Percentiles rank a stretch among this genome's conserved stretches.
Conservation (phyloP, 2,797 vertebrate genomes). For the Hypotaenidia okinawae region DNA sequence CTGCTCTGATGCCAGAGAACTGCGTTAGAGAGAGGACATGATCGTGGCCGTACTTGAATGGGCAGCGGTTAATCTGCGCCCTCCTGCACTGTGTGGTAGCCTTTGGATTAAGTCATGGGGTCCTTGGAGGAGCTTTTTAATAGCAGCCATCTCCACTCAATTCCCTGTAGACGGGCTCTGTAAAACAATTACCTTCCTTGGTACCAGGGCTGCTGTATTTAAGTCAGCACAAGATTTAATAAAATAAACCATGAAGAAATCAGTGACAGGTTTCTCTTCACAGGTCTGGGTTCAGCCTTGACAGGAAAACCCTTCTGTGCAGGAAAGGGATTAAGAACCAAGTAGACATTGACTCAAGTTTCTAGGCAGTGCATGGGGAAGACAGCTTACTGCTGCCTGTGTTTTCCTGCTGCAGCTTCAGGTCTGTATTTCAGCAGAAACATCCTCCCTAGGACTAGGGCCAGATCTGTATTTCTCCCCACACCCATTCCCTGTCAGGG, state of each 20-base stretch:
- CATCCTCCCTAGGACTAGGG: background rate
- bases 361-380: background rate
- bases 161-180: background rate
- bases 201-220: background rate
- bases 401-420: background rate
- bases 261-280: background rate
- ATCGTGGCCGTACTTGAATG: background rate
- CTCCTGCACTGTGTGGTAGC: background rate
- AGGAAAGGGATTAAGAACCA: background rate
- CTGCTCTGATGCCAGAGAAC: background rate
- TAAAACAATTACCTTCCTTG: background rate
- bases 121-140: background rate
- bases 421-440: background rate
- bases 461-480: background rate
- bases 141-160: background rate
- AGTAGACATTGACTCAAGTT: too few species aligned
- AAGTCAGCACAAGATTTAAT: background rate
- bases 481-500: background rate
- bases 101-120: background rate
- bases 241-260: background rate
- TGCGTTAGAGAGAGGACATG: background rate
- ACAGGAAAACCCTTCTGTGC: background rate
- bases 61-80: background rate
- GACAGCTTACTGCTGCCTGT: background rate
- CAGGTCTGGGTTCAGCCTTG: background rate